phyloP scores from a whole-genome alignment of 2,797 vertebrate genomes.

The Danio aesculapii region DNA sequence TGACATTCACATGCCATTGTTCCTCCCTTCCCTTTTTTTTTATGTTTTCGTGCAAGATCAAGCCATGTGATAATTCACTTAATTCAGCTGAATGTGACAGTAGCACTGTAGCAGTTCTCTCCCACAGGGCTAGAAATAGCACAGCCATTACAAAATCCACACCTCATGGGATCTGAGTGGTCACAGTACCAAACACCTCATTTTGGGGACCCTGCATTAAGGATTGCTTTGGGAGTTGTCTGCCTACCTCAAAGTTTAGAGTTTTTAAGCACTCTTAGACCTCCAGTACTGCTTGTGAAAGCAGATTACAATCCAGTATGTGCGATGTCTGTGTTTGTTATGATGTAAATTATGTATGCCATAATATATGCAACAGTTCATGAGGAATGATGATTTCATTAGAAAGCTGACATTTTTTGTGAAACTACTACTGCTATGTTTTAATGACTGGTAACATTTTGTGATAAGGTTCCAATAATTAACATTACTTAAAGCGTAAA shows the following conservation, averaged over 20 bases:
- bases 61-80: conserved; percentile 23
- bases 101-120: conserved; percentile 38
- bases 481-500: no score
- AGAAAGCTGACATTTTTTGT: neutral
- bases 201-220: conserved; percentile 39
- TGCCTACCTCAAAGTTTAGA: conserved; percentile 32
- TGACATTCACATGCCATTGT: conserved; percentile 39
- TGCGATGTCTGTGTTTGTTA: neutral
- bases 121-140: conserved; percentile 46
- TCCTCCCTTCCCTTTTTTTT: neutral
- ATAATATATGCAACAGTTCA: neutral
- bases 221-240: conserved; percentile 40
- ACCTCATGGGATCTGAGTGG: conserved; percentile 42
- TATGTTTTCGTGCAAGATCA: conserved; percentile 28
- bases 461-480: no score
- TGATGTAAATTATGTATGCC: conserved; percentile 2
- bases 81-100: conserved; percentile 49
- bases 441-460: neutral
- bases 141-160: conserved; percentile 43
- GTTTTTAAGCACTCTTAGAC: conserved; percentile 17
- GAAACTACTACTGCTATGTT: neutral
- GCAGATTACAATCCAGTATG: conserved; percentile 9
- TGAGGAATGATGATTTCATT: neutral
- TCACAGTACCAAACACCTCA: conserved; percentile 47
- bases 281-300: conserved; percentile 7